Base-by-base conservation (phyloP, 1,140 invertebrate species). In the Araneus ventricosus region DNA sequence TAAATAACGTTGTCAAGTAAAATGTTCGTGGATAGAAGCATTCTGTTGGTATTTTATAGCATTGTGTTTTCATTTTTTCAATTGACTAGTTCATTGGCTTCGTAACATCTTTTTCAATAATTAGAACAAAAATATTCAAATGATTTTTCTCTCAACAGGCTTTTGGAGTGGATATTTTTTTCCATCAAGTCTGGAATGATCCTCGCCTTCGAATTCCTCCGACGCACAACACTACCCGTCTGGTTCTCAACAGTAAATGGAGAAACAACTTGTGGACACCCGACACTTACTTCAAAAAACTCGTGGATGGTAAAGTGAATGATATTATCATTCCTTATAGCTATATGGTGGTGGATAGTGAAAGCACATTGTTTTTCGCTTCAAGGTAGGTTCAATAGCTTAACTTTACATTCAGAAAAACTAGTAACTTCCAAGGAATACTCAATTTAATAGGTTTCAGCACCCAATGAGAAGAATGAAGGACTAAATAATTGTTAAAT, bases 241-340 rank as follows among this genome's bases (percentile, higher is more conserved):
- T 90, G 14, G 80, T 93, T 8, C 88, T 94, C 63, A 82, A 92
- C 80, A 90, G 87, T n/a, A 75, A 92, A n/a, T 94, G 94, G 94
- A 22, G 84, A 34, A 63, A 70, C 1, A 59, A 94, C 63, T 30
- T 94, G 4, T 94, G 94, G 94, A 94, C 93, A 6, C 94, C 94
- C 2, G 94, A 94, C 80, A 94, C 93, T 27, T 94, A 94, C 52
- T 94, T 94, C 67, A 93, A 94, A 85, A 94, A 94, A 82, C 75
- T 94, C 0, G 57, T 94, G 3, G 91, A 92, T 45, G 94, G 94
- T 39, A 92, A 92, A 94, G 59, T 94, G 27, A 87, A 94, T 57
- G 93, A 92, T 41, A 92, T 93, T 39, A 93, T 94, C 52, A 92
- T 92, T 30, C 93, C 93, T 34, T 94, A 94, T 59, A 93, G 85